Percentiles rank a stretch among this genome's conserved stretches.
These are phyloP conservation scores for Microcebus tavaratra DNA, from an alignment of 2,113 vertebrate species.

Conservation along the genomic window DNA sequence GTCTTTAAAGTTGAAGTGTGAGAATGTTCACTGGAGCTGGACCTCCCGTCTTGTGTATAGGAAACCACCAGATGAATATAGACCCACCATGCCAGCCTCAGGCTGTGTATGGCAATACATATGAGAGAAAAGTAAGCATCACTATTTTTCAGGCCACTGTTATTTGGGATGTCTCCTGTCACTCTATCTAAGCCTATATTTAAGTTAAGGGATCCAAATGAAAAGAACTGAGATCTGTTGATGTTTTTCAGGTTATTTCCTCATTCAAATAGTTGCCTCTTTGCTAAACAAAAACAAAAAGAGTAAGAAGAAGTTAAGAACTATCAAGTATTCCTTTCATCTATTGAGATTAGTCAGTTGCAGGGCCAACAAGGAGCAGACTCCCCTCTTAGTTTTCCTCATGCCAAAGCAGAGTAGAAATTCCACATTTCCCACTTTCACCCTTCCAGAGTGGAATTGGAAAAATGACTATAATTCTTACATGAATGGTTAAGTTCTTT, in stretches of 20 bases:
- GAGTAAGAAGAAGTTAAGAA: neutral
- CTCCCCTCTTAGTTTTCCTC: no score
- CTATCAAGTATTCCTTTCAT: neutral
- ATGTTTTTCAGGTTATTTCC: neutral
- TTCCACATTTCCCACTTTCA: neutral
- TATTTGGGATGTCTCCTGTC: neutral
- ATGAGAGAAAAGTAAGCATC: neutral
- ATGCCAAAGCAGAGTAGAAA: neutral
- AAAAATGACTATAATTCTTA: neutral
- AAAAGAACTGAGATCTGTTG: neutral
- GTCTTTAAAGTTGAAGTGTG: neutral
- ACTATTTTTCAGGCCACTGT: neutral
- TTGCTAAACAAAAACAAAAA: neutral
- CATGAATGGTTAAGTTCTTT: neutral
- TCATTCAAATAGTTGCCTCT: no score
- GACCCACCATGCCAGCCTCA: neutral
- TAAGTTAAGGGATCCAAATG: neutral
- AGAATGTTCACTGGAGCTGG: neutral
- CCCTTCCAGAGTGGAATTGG: neutral
- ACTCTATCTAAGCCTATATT: neutral
- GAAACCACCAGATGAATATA: neutral
- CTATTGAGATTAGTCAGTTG: neutral
- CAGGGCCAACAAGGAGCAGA: neutral
- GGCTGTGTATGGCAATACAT: fast-evolving
- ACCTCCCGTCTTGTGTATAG: neutral